Percentiles rank a stretch among this genome's conserved stretches.
Conservation (phyloP, 2,797 vertebrate genomes). For the Ammospiza maritima region DNA sequence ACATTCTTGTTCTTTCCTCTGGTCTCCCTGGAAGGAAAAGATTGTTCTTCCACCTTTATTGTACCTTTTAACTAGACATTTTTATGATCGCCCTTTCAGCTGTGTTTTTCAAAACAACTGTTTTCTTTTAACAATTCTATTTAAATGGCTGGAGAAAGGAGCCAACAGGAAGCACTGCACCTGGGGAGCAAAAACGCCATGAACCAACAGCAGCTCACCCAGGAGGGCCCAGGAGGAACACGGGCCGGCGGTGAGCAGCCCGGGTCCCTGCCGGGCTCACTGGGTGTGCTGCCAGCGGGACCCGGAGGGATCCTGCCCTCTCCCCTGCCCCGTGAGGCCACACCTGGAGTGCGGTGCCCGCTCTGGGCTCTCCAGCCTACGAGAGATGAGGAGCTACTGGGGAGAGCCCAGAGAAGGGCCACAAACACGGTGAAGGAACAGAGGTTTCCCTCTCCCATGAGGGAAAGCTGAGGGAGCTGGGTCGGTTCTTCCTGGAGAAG, state of each 20-base stretch:
- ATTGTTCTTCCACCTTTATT: not conserved
- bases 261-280: not conserved
- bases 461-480: not conserved
- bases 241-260: fast-evolving
- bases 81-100: not conserved
- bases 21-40: not conserved
- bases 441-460: not conserved
- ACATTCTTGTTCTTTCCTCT: not conserved
- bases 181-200: not conserved
- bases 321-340: not conserved
- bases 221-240: not conserved
- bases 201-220: not conserved
- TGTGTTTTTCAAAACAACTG: not conserved
- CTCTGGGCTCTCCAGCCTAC: not conserved
- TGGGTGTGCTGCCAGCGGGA: not conserved
- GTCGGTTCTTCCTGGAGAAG: not conserved
- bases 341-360: not conserved
- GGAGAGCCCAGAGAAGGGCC: not conserved
- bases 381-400: not conserved
- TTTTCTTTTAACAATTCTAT: not conserved
- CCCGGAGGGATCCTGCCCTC: not conserved
- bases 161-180: not conserved
- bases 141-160: not conserved
- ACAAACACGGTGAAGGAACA: not conserved
- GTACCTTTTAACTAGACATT: not conserved